These are phyloP conservation scores for Opisthocomus hoazin DNA, from an alignment of 2,113 vertebrate species.

Conservation along the genomic window DNA sequence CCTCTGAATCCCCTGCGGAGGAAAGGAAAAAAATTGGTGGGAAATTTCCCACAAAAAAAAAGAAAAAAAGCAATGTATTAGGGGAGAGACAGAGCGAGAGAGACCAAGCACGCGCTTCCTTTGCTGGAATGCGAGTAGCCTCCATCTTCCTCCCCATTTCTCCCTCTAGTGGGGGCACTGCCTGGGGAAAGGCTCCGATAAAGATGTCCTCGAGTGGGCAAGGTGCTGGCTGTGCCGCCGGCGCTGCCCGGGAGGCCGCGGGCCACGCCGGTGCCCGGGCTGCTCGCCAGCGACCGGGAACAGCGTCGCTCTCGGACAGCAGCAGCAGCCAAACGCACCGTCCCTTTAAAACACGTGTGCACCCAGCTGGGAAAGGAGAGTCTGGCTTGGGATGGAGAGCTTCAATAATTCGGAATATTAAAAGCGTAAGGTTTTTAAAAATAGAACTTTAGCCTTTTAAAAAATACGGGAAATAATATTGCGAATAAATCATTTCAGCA, in stretches of 20 bases:
- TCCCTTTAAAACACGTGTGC: neutral
- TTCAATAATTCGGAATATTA: neutral
- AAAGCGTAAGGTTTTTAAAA: neutral
- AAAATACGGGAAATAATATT: neutral
- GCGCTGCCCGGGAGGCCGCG: neutral
- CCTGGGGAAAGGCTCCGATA: neutral
- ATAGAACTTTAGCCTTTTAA: neutral
- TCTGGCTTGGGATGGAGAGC: neutral
- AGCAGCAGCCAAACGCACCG: neutral
- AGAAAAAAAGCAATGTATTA: too few relatives aligned
- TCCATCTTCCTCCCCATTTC: neutral
- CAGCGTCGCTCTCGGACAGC: rapidly evolving
- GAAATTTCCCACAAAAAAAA: neutral
- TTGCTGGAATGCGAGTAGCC: neutral
- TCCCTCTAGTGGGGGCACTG: neutral
- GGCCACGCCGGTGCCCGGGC: neutral
- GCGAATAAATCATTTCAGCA: neutral
- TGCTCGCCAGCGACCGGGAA: neutral
- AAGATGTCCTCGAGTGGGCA: neutral
- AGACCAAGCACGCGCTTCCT: rapidly evolving
- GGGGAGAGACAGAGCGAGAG: neutral
- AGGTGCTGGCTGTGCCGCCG: neutral
- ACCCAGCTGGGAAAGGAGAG: neutral
- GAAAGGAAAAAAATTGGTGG: neutral
- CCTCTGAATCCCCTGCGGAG: neutral